Percentiles rank a stretch among this genome's conserved stretches.
phyloP scores from a whole-genome alignment of 37 sponge, comb jelly and placozoan species.

The Chondrosia reniformis region DNA sequence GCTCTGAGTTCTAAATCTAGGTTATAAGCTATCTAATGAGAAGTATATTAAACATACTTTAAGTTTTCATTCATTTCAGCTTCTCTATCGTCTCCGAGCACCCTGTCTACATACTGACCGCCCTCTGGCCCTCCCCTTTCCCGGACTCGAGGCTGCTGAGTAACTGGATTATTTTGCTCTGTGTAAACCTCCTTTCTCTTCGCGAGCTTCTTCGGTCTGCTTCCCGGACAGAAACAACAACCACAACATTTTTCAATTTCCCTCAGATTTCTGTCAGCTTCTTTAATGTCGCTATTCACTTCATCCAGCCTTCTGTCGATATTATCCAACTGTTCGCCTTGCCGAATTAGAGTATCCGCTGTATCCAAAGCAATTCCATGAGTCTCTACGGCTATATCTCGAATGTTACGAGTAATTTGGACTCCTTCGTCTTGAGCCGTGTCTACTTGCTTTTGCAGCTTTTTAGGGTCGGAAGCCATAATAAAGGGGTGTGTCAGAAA shows the following conservation, averaged over 20 bases:
- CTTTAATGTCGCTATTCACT: conserved; percentile 84
- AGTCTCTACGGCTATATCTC: conserved; percentile 74
- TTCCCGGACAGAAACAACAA: conserved; percentile 60
- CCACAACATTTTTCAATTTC: conserved; percentile 91
- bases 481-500: too few relatives aligned
- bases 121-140: conserved; percentile 14
- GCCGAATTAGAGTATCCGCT: conserved; percentile 75
- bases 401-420: conserved; percentile 69
- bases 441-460: conserved; percentile 69
- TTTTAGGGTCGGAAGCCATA: conserved; percentile 2
- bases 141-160: conserved; percentile 36
- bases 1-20: neutral
- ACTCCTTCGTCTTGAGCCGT: conserved; percentile 71
- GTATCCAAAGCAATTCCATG: conserved; percentile 79
- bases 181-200: conserved; percentile 57
- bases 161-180: conserved; percentile 36
- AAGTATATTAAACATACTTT: conserved; percentile 41
- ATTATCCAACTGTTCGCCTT: conserved; percentile 94
- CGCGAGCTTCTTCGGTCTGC: conserved; percentile 31
- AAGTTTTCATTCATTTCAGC: conserved; percentile 98
- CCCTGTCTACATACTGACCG: conserved; percentile 70
- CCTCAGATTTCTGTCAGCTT: conserved; percentile 79
- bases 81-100: conserved; percentile 84
- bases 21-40: neutral
- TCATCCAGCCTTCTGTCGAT: conserved; percentile 85